Evolutionary conservation across 2,888 invertebrate genomes (phyloP).

Genomic region (Saturnia japonica): DNA sequence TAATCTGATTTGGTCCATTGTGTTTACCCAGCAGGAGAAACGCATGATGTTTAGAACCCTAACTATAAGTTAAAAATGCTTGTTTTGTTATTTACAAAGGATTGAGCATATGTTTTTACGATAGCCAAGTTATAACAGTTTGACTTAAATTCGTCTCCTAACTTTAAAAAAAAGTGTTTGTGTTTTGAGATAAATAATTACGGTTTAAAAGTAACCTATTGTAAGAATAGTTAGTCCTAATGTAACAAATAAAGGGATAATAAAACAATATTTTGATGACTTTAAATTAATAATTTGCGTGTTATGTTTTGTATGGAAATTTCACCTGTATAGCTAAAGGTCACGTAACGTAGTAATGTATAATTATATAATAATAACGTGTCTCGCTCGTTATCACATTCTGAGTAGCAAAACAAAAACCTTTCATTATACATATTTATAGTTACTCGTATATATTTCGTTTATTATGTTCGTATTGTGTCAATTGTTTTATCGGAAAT

Average conservation of each 20-base stretch:
- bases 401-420: neutral
- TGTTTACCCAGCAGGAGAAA: constrained; percentile 69
- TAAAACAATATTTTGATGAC: neutral
- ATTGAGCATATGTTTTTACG: neutral
- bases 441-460: too few relatives aligned
- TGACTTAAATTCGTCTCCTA: neutral
- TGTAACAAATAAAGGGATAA: neutral
- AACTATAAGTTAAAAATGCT: constrained; percentile 15
- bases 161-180: neutral
- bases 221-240: neutral
- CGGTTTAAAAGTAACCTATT: neutral
- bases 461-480: neutral
- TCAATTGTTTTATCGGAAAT: neutral
- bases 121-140: neutral
- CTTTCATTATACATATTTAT: neutral
- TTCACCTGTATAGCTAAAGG: neutral
- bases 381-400: constrained; percentile 4
- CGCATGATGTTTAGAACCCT: constrained; percentile 54
- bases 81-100: constrained; percentile 15
- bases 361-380: neutral
- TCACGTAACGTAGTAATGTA: neutral
- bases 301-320: neutral
- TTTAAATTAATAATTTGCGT: neutral
- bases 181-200: neutral
- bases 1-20: constrained; percentile 79